Percentiles rank a stretch among this genome's conserved stretches.
Evolutionary conservation across 1,140 invertebrate species (phyloP).

Genomic region (Musca domestica): DNA sequence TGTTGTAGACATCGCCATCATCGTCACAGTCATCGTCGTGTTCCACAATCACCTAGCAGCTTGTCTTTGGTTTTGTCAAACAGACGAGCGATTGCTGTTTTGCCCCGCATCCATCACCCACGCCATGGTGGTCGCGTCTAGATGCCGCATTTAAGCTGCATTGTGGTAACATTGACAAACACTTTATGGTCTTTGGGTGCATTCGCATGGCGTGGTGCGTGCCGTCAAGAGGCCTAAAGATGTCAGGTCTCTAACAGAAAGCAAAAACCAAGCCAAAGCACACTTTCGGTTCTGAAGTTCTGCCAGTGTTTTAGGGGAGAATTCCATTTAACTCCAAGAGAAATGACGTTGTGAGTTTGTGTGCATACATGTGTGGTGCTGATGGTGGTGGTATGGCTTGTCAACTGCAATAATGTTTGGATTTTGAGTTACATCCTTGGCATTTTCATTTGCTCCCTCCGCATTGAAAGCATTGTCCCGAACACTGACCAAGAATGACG

Average conservation of each 20-base stretch:
- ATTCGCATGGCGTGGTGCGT: background rate
- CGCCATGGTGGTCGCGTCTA: conserved; percentile 15
- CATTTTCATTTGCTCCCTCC: background rate
- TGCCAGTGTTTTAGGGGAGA: no score
- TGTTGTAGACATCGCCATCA: background rate
- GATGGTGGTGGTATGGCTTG: background rate
- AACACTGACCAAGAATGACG: background rate
- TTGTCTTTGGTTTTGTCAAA: no score
- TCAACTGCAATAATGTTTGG: conserved; percentile 19
- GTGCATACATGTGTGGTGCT: background rate
- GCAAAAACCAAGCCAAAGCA: no score
- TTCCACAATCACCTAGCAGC: no score
- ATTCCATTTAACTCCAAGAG: no score
- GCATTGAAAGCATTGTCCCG: background rate
- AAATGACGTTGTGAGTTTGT: no score
- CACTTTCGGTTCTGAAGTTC: no score
- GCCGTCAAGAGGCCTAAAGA: background rate
- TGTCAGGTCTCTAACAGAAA: background rate
- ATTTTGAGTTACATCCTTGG: conserved; percentile 13
- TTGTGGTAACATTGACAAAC: conserved; percentile 20
- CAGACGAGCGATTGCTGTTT: background rate
- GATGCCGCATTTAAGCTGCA: conserved; percentile 19
- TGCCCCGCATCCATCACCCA: background rate
- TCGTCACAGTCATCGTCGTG: background rate
- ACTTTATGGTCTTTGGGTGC: conserved; percentile 2